Evolutionary conservation across 2,888 invertebrate species (phyloP), one percentile per base, ranked within the genome.

Genomic region (Coelopa pilipes): DNA sequence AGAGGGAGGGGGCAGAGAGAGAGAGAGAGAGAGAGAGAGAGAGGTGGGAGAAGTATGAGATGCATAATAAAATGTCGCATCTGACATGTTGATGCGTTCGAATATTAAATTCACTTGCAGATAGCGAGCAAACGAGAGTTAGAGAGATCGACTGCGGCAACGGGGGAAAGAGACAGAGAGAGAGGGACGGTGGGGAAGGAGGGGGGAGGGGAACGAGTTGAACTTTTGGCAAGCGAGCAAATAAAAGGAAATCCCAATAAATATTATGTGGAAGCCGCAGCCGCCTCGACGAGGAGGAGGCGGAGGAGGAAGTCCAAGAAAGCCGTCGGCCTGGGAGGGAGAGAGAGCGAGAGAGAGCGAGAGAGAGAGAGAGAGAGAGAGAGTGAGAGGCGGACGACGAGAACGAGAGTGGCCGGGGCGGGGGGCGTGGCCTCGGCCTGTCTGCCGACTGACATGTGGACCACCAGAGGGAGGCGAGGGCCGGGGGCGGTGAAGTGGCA

Each of bases 71-170:
- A 60, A 49, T 70, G 70, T 49, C 60, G 60, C 50, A 24, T 70
- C 45, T 70, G 70, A 70, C 70, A 70, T 70, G 70, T 49, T 60
- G 70, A 70, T 59, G 55, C 45, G 49, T 34, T 60, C 47, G 13
- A 34, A 50, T 70, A 47, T 70, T 47, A 49, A 70, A 59, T 47
- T 49, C 21, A 24, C 15, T 50, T 46, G 19, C 21, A 69, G 46
- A 34, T 34, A 34, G 2, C 34, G 7, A 34, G 34, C 4, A 34
- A 34, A 34, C 7, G 34, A 34, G 34, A 34, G 34, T 34, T 2
- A 34, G 34, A 34, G 34, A 7, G n/a, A n/a, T n/a, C n/a, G n/a
- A n/a, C n/a, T 49, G 17, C 50, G 5, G 45, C 13, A 59, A 19
- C 49, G 13, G 49, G 13, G n/a, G 17, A n/a, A n/a, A n/a, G 34